Percentiles rank a stretch among this genome's conserved stretches.
These are phyloP conservation scores for Oscheius sp. DNA, from an alignment of 2,888 invertebrate genomes.

Conservation along the genomic window DNA sequence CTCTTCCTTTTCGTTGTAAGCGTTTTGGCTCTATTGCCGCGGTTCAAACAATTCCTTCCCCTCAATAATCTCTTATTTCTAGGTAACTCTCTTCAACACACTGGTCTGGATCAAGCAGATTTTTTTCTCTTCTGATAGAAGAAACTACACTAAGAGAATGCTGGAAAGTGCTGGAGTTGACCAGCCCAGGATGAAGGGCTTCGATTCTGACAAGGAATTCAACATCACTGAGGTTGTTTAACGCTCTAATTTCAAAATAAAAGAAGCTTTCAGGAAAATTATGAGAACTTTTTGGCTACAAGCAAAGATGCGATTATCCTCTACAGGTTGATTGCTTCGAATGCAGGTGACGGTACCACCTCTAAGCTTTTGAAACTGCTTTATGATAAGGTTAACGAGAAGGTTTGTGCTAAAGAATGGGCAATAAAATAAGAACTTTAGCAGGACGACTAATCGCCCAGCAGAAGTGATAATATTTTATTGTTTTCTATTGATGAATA, in stretches of 20 bases:
- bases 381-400: conserved; percentile 12
- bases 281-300: background rate
- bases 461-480: no score
- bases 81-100: conserved; percentile 28
- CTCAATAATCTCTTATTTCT: background rate
- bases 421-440: no score
- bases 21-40: no score
- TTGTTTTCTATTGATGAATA: no score
- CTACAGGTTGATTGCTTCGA: conserved; percentile 49
- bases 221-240: background rate
- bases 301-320: conserved; percentile 41
- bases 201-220: background rate
- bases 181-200: background rate
- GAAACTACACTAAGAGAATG: conserved; percentile 12
- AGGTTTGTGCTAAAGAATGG: no score
- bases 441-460: no score
- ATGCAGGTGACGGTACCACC: conserved; percentile 55
- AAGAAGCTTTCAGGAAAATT: background rate
- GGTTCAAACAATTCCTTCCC: no score
- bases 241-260: background rate
- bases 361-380: conserved; percentile 32
- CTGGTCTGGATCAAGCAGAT: conserved; percentile 23
- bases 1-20: conserved; percentile 35
- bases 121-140: background rate
- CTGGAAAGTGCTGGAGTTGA: conserved; percentile 4